A percentile compares a stretch with the other conserved stretches of the same genome.
Conservation (phyloP, 2,888 invertebrate genomes). For the Oscheius onirici region DNA sequence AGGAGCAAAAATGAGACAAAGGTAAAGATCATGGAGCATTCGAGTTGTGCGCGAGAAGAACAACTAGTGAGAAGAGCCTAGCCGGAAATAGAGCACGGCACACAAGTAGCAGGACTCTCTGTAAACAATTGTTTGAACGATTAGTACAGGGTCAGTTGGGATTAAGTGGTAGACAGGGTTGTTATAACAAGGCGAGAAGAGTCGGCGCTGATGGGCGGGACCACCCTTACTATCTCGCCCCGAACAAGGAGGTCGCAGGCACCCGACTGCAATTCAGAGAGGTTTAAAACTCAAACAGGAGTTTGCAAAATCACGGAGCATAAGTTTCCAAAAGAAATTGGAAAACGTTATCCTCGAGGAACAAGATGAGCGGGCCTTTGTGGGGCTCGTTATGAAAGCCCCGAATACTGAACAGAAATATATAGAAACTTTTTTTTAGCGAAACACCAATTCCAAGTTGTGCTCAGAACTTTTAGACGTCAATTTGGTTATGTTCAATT, state of each 20-base stretch:
- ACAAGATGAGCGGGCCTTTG: too few relatives aligned
- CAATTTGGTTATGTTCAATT: too few relatives aligned
- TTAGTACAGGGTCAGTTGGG: conserved; percentile 33
- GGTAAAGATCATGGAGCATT: conserved; percentile 2
- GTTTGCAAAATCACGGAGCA: too few relatives aligned
- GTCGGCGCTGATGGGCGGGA: conserved; percentile 29
- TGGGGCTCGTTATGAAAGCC: too few relatives aligned
- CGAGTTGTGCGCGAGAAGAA: not conserved
- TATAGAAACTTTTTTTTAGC: too few relatives aligned
- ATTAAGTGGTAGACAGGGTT: conserved; percentile 28
- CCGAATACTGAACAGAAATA: too few relatives aligned
- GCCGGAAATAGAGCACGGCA: conserved; percentile 23
- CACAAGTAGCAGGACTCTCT: conserved; percentile 26
- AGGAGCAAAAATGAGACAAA: not conserved
- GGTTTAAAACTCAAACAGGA: too few relatives aligned
- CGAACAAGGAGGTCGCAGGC: conserved; percentile 26
- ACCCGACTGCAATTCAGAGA: not conserved
- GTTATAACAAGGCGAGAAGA: conserved; percentile 36
- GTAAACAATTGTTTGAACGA: conserved; percentile 33
- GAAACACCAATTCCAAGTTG: too few relatives aligned
- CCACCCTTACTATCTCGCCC: conserved; percentile 20
- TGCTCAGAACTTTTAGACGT: too few relatives aligned
- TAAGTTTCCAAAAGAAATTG: too few relatives aligned
- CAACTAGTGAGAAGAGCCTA: conserved; percentile 2
- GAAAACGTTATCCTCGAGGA: too few relatives aligned